Evolutionary conservation across 2,113 vertebrate species (phyloP).

Genomic region (Coptodon rendalli): DNA sequence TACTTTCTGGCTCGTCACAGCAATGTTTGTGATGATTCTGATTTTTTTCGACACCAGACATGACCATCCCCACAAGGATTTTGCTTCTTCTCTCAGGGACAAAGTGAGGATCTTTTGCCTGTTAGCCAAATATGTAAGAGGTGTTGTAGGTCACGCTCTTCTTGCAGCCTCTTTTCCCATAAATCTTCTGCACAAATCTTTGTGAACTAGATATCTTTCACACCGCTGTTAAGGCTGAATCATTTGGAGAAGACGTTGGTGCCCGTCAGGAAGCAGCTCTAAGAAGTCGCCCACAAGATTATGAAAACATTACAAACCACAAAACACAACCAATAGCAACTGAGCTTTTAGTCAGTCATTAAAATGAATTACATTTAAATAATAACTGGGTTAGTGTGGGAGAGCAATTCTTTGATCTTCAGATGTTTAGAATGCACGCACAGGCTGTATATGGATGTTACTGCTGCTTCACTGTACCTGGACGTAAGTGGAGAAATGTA

Average conservation of each 20-base stretch:
- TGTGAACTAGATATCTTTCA: not conserved
- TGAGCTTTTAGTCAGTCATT: not conserved
- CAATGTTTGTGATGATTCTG: not conserved
- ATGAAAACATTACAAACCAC: not conserved
- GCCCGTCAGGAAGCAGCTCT: not conserved
- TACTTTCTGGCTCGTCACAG: not conserved
- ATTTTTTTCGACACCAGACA: not conserved
- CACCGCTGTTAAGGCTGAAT: not conserved
- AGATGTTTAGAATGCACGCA: not conserved
- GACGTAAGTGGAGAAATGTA: constrained; percentile 68
- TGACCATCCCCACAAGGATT: not conserved
- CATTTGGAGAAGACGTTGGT: not conserved
- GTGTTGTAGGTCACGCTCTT: not conserved
- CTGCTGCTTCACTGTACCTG: constrained; percentile 50
- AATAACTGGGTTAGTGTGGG: not conserved
- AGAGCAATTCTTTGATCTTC: not conserved
- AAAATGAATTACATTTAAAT: not conserved
- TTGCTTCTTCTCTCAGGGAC: not conserved
- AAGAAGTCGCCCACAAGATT: not conserved
- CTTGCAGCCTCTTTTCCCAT: not conserved
- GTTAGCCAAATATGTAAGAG: not conserved
- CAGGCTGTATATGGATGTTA: not conserved
- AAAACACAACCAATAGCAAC: not conserved
- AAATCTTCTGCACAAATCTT: not conserved
- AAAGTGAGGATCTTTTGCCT: not conserved